Evolutionary conservation across 2,797 vertebrate species (phyloP), one percentile per base, ranked within the genome.

Genomic region (Notolabrus celidotus): DNA sequence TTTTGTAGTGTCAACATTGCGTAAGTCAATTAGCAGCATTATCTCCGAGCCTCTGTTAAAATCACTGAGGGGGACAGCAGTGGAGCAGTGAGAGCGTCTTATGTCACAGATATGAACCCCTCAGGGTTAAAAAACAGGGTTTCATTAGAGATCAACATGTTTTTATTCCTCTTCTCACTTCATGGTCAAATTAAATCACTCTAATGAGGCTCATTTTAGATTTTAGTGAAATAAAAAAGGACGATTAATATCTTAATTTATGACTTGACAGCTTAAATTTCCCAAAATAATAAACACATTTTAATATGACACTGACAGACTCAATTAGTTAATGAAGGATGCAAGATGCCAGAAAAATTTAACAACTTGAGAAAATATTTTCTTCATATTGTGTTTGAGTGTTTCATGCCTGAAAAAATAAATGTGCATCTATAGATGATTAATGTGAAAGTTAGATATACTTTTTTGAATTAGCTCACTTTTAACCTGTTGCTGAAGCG

Each of bases 1-100:
- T 12, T 29, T 57, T 53, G 46, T 42, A 39, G 64, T 54, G 52
- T 74, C 58, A 65, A 55, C 27, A 39, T 67, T 71, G 19, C 54
- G 7, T 73, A 53, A 60, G 52, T 56, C 25, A 62, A 79, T 72
- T 79, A 82, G 56, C 54, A 67, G 50, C 69, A 67, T 57, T 60
- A 65, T 60, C 20, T 46, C 64, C 17, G 4, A n/a, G 11, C 16
- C n/a, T 36, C 10, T 17, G 20, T 42, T 63, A 23, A 63, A 36
- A 31, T 46, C 20, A 42, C 53, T 60, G 53, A 25, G 17, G 65
- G 45, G 5, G 39, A 69, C 66, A 47, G 23, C 50, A 7, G 2
- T 46, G 16, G 42, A 57, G n/a, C 46, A 31, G 49, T 20, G 75
- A 62, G 27, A 41, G 47, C 54, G 42, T 60, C 49, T 50, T n/a